These are phyloP conservation scores for Ostrea edulis DNA, from an alignment of 1,140 invertebrate species.

Conservation along the genomic window DNA sequence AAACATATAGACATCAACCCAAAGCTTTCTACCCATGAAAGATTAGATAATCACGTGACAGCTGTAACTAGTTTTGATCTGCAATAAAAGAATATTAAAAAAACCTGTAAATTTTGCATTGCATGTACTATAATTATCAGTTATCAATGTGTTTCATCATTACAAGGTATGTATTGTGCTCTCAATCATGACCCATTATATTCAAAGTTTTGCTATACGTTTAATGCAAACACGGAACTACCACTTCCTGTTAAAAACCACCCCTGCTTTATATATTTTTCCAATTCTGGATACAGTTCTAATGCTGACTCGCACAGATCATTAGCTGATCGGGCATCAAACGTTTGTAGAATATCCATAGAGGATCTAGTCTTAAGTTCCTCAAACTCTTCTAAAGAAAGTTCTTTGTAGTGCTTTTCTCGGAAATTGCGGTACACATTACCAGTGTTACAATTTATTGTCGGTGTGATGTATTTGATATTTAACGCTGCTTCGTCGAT, in stretches of 20 bases:
- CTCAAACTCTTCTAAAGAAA: neutral
- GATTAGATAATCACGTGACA: conserved; percentile 31
- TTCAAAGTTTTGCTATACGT: neutral
- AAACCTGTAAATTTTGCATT: neutral
- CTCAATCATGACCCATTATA: neutral
- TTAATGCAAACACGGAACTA: conserved; percentile 40
- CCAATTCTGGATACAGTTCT: conserved; percentile 39
- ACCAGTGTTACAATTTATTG: conserved; percentile 37
- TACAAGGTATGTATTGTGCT: neutral
- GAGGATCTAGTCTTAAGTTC: neutral
- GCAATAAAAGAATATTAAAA: neutral
- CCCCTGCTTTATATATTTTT: conserved; percentile 17
- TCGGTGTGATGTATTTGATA: neutral
- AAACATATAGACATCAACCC: neutral
- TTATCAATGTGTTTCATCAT: neutral
- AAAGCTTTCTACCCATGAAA: neutral
- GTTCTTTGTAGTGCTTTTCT: conserved; percentile 30
- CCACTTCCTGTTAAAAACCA: conserved; percentile 48
- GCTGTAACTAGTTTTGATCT: conserved; percentile 38
- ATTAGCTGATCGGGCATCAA: neutral
- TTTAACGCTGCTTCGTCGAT: neutral
- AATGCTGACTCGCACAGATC: conserved; percentile 36
- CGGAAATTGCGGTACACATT: conserved; percentile 39
- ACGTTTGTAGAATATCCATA: conserved; percentile 12
- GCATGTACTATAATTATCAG: neutral